Evolutionary conservation across 2,797 vertebrate genomes (phyloP).

Genomic region (Sebastes taczanowskii): DNA sequence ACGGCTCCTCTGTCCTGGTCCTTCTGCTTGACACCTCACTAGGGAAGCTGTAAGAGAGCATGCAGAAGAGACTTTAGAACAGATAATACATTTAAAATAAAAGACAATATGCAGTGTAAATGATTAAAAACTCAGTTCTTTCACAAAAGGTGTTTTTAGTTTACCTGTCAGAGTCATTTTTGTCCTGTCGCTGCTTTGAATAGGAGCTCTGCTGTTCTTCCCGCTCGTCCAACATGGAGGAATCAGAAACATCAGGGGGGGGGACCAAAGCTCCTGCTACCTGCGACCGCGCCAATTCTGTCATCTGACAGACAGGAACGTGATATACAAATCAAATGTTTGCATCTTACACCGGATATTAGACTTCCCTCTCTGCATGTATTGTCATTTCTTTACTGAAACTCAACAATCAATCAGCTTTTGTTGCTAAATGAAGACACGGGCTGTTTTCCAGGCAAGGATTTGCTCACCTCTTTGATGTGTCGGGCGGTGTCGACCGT

Average conservation of each 20-base stretch:
- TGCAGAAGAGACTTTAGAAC: neutral
- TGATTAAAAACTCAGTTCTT: neutral
- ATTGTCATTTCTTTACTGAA: constrained; percentile 29
- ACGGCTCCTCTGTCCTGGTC: constrained; percentile 67
- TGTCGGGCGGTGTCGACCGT: constrained; percentile 85
- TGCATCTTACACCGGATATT: neutral
- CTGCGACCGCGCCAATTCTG: constrained; percentile 85
- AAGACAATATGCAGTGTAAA: neutral
- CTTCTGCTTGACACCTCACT: constrained; percentile 73
- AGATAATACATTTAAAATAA: neutral
- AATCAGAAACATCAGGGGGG: constrained; percentile 68
- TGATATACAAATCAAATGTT: constrained; percentile 9
- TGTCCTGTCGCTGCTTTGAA: constrained; percentile 73
- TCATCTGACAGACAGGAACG: constrained; percentile 83
- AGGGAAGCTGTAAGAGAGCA: constrained; percentile 71
- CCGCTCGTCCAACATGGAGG: constrained; percentile 76
- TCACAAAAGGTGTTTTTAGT: neutral
- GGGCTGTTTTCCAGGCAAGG: constrained; percentile 41
- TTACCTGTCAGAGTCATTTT: constrained; percentile 85
- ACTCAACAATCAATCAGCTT: constrained; percentile 43
- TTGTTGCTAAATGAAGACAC: constrained; percentile 39
- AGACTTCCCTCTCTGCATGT: constrained; percentile 2
- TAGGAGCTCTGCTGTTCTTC: constrained; percentile 72
- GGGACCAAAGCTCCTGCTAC: constrained; percentile 75
- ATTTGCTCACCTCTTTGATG: constrained; percentile 86